phyloP scores from a whole-genome alignment of 2,888 invertebrate genomes.

The Gymnoscelis rufifasciata region DNA sequence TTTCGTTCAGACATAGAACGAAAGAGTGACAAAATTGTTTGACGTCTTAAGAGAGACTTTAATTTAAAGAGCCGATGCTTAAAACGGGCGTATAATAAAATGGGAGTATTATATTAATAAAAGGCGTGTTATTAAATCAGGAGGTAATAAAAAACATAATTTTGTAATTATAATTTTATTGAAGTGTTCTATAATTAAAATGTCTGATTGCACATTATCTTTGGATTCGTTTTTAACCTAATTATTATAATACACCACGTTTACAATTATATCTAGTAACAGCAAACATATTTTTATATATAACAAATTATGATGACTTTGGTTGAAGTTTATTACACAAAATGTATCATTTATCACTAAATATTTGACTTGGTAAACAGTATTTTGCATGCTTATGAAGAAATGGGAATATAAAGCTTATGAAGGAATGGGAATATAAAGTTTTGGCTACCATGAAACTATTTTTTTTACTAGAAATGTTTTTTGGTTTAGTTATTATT shows the following conservation, averaged over 20 bases:
- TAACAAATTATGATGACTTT: conserved; percentile 4
- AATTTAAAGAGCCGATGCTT: too few species aligned
- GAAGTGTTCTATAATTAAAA: conserved; percentile 61
- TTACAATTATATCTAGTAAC: conserved; percentile 21
- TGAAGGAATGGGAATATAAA: background rate
- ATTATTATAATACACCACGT: conserved; percentile 34
- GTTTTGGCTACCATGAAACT: background rate
- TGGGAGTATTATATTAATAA: too few species aligned
- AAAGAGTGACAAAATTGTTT: too few species aligned
- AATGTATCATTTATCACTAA: too few species aligned
- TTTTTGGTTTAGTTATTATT: background rate
- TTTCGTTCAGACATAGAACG: too few species aligned
- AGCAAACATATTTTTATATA: conserved; percentile 12
- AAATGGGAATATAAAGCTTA: too few species aligned
- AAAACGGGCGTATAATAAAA: too few species aligned
- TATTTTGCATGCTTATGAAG: too few species aligned
- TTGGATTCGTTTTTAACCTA: conserved; percentile 57
- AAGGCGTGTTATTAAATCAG: too few species aligned
- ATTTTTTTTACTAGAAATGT: too few species aligned
- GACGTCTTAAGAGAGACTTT: too few species aligned
- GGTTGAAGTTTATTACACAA: background rate
- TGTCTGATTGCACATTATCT: conserved; percentile 72
- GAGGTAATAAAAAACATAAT: conserved; percentile 5
- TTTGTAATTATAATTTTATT: conserved; percentile 55
- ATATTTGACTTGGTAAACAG: background rate